Evolutionary conservation across 2,888 invertebrate species (phyloP), one percentile per base, ranked within the genome.

Genomic region (Dryadula phaetusa): DNA sequence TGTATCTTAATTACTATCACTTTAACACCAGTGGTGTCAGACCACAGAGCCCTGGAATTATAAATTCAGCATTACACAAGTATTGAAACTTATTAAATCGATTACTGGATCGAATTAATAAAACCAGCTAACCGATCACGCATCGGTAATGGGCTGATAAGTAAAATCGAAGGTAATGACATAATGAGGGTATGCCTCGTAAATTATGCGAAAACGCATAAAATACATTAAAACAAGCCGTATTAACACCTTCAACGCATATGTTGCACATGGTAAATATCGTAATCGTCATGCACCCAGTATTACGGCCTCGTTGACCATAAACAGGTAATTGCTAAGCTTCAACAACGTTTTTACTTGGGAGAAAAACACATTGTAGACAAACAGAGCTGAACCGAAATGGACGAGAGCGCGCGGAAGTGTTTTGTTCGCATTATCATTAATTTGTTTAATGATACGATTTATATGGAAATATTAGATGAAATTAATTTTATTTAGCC

Each of bases 351-450:
- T 71, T 71, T 64, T 65, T 67, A 66, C 70, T 67, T 61, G 8
- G n/a, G 32, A 54, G 61, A 80, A 34, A 61, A 61, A 40, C 40
- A 42, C 79, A 79, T 75, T 73, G 72, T 78, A 80, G 79, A 79
- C 81, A 86, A 88, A 82, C 88, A 87, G 87, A 87, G 81, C 84
- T 71, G 80, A 87, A 87, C 69, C 4, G 42, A 34, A 40, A 54
- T 85, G 60, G 42, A 44, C 18, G 78, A 67, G 73, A 74, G 68
- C 44, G 67, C 70, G 70, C 82, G 85, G 85, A 85, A 82, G 83
- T 82, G 74, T 61, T 53, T 60, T 47, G 53, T 66, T 54, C 16
- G 7, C 16, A n/a, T 40, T 42, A 63, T 54, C 63, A 25, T 32
- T 18, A n/a, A 34, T 63, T 58, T 52, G 42, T 1, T 28, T 44